Evolutionary conservation across 2,113 vertebrate genomes (phyloP), one percentile per base, ranked within the genome.

Genomic region (Toxostoma redivivum): DNA sequence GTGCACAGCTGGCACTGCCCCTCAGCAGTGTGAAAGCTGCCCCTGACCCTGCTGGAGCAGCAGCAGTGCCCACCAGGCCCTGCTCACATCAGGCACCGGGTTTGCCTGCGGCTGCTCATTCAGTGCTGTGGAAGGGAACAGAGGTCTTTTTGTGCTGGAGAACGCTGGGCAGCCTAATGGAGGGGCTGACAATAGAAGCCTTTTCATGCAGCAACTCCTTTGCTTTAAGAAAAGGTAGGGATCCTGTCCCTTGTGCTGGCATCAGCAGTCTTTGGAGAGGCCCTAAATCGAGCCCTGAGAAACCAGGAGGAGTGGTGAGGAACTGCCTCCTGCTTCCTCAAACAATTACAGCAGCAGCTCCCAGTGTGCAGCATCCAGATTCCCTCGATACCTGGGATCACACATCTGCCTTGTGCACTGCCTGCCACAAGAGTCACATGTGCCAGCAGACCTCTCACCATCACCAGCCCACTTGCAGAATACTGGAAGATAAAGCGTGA

Each of bases 141-240:
- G 84, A 94, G 95, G 84, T 28, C 89, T 87, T 95, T 96, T 92
- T 96, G 93, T 96, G 66, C 81, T n/a, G 38, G 2, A 51, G 89
- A 58, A 50, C 0, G 4, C 84, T 19, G 15, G 0, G 83, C 91
- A 91, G 94, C 70, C 78, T 91, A 58, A 90, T n/a, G 54, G 81
- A 82, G 45, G 27, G 50, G 42, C 84, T 80, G 74, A 96, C 94
- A 96, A 95, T 56, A 93, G 86, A 61, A 71, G 92, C 60, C 72
- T 90, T 93, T 93, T 94, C 69, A 92, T 51, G 21, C 53, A 72
- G 61, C 76, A 92, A 0, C 65, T 76, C 66, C 65, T 53, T 62
- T 4, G 22, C 58, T 87, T 69, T 77, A 81, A 85, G 82, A 67
- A 90, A 93, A 97, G 92, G 93, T 96, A 87, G 91, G 33, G 2